Evolutionary conservation across 2,113 vertebrate genomes (phyloP), one percentile per base, ranked within the genome.

Genomic region (Lonchura striata): DNA sequence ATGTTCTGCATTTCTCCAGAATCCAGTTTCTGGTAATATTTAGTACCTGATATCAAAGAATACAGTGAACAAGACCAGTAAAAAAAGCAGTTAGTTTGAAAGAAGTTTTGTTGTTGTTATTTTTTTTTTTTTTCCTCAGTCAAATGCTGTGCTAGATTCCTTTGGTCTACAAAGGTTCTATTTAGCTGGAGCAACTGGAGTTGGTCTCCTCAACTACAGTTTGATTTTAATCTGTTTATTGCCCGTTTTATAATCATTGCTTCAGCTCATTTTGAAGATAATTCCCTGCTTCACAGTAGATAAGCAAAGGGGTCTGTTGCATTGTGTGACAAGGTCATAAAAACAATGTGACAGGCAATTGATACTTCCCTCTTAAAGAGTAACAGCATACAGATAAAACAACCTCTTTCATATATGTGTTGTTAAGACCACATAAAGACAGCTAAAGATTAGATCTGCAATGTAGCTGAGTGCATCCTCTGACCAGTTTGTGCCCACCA

Each of bases 201-300:
- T 24, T 82, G 13, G 19, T 95, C 5, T 87, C 9, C 6, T 85
- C n/a, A 57, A 16, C 1, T 31, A 35, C 66, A 70, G 17, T 57
- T 77, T 88, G 37, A 83, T 94, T 92, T 91, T 90, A 78, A 95
- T 83, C 47, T 59, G 19, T 68, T 83, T 92, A 68, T 83, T 88
- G 44, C 25, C 24, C n/a, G 56, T 94, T 44, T 94, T 85, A 33
- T 77, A 94, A 68, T 74, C 44, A 74, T 66, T 94, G 50, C 22
- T 82, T 68, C 76, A 54, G 42, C 17, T 86, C 56, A 46, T 93
- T 83, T 83, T 80, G 60, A 82, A 87, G 39, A 76, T 66, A 77
- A 85, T 82, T 72, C 63, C 14, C 3, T 71, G 44, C 33, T 90
- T 93, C 70, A 24, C 47, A 66, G 44, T 30, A 60, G 75, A 81